Evolutionary conservation across 2,797 vertebrate genomes (phyloP).

Genomic region (Protosalanx chinensis): DNA sequence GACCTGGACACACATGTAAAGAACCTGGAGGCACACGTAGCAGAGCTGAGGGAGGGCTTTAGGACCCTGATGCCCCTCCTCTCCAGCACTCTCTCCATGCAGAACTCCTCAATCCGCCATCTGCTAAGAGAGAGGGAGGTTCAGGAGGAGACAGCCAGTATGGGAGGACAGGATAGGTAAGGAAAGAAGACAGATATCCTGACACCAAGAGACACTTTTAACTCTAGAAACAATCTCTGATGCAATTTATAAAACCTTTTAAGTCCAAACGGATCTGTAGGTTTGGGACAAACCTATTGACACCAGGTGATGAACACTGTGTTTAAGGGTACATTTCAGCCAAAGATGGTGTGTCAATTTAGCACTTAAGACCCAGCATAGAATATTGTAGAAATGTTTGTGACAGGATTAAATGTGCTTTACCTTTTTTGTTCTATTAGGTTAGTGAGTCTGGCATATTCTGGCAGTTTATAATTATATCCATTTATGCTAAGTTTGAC

Average conservation of each 20-base stretch:
- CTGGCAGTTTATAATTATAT: not conserved
- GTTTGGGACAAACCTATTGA: not conserved
- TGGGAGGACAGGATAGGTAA: conserved; percentile 44
- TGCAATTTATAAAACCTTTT: not conserved
- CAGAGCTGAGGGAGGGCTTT: conserved; percentile 69
- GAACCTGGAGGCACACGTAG: conserved; percentile 64
- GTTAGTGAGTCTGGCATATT: no score
- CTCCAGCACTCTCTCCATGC: conserved; percentile 65
- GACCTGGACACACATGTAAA: conserved; percentile 67
- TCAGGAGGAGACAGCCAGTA: conserved; percentile 27
- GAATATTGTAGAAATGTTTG: no score
- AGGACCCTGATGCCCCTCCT: conserved; percentile 69
- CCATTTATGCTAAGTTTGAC: not conserved
- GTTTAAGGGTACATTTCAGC: no score
- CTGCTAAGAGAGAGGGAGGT: conserved; percentile 68
- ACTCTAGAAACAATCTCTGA: no score
- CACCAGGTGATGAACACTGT: not conserved
- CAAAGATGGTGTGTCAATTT: no score
- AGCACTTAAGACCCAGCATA: no score
- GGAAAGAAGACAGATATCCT: not conserved
- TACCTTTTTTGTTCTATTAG: no score
- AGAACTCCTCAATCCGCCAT: conserved; percentile 72
- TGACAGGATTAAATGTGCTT: no score
- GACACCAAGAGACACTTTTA: no score
- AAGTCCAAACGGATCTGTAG: not conserved